A percentile compares a stretch with the other conserved stretches of the same genome.
phyloP scores from a whole-genome alignment of 2,888 invertebrate genomes.

The Limnephilus auricula region DNA sequence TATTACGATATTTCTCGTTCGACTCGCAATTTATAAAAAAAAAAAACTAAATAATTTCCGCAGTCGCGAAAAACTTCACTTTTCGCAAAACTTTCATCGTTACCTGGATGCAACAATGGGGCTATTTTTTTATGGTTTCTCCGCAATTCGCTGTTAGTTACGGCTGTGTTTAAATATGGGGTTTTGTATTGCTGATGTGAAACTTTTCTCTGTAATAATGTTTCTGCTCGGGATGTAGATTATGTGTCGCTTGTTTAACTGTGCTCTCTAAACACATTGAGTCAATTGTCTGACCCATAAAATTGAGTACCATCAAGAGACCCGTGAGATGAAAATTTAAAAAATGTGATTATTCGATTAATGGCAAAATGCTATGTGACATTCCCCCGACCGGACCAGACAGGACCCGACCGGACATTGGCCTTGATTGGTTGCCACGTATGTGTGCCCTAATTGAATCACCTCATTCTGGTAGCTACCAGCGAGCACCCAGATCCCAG shows the following conservation, averaged over 20 bases:
- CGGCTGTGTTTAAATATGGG: not conserved
- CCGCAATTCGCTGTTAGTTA: not conserved
- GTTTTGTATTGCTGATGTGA: not conserved
- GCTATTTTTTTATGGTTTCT: not conserved
- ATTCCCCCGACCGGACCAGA: not conserved
- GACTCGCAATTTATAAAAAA: not conserved
- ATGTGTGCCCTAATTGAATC: constrained; percentile 27
- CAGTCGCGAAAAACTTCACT: constrained; percentile 9
- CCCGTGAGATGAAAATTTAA: not conserved
- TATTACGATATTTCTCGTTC: constrained; percentile 25
- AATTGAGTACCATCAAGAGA: not conserved
- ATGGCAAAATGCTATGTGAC: not conserved
- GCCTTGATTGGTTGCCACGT: constrained; percentile 33
- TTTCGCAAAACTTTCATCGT: constrained; percentile 17
- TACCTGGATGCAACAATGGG: constrained; percentile 22
- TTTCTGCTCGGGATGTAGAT: not conserved
- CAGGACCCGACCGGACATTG: constrained; percentile 33
- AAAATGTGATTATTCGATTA: not conserved
- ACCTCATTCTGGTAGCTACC: not conserved
- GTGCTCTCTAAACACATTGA: not conserved
- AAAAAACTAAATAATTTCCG: not conserved
- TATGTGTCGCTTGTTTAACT: not conserved
- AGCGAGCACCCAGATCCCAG: not conserved
- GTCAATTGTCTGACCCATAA: not conserved
- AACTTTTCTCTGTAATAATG: not conserved